Evolutionary conservation across 1,140 invertebrate genomes (phyloP).

Genomic region (Bombus superbus): DNA sequence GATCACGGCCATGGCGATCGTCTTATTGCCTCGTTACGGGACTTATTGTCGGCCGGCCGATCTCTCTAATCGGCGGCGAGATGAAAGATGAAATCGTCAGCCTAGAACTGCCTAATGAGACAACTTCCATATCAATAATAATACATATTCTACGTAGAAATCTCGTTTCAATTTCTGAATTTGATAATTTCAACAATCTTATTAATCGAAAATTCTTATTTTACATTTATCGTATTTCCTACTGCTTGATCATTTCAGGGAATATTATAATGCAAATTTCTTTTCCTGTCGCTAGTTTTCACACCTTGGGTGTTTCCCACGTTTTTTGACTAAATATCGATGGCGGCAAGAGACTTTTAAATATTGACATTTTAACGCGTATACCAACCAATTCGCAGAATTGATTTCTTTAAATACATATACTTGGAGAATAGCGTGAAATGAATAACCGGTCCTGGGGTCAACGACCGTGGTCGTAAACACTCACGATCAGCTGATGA

Average conservation of each 20-base stretch:
- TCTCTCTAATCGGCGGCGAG: constrained; percentile 16
- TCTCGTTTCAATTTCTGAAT: not conserved
- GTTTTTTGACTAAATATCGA: not conserved
- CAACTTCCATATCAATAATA: constrained; percentile 33
- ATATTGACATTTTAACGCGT: not conserved
- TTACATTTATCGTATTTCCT: too few species aligned
- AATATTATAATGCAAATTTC: not conserved
- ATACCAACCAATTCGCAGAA: not conserved
- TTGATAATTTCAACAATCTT: too few species aligned
- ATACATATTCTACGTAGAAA: constrained; percentile 8
- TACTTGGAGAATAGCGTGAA: not conserved
- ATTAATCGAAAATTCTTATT: too few species aligned
- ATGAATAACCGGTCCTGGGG: not conserved
- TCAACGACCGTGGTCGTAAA: constrained; percentile 5
- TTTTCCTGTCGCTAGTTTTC: not conserved
- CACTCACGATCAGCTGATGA: constrained; percentile 7
- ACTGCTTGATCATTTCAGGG: too few species aligned
- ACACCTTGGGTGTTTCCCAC: not conserved
- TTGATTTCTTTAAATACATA: not conserved
- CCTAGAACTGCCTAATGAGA: constrained; percentile 29
- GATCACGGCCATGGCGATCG: not conserved
- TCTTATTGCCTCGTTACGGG: constrained; percentile 26
- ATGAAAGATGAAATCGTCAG: constrained; percentile 31
- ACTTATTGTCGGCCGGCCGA: constrained; percentile 7
- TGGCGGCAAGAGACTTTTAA: not conserved